Evolutionary conservation across 2,888 invertebrate species (phyloP).

Genomic region (Cephus runcator): DNA sequence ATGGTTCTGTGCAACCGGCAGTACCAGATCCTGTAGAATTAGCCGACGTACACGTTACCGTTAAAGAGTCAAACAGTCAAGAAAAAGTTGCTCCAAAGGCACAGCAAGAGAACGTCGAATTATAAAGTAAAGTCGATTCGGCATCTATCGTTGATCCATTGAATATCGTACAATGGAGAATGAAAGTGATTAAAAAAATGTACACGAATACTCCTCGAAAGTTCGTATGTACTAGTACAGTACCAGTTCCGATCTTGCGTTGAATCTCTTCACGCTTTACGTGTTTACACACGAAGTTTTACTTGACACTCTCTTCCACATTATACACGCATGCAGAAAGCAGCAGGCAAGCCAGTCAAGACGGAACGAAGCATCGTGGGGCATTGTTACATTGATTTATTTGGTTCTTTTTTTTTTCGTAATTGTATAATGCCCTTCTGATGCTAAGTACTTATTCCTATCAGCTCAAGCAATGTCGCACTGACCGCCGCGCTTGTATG

Average conservation of each 20-base stretch:
- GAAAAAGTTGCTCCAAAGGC: conserved; percentile 51
- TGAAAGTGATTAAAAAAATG: neutral
- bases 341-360: neutral
- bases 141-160: neutral
- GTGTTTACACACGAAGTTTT: neutral
- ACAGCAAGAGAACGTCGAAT: conserved; percentile 52
- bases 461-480: neutral
- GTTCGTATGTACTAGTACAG: neutral
- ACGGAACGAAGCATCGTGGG: neutral
- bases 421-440: too few relatives aligned
- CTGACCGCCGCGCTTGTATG: neutral
- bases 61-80: conserved; percentile 40
- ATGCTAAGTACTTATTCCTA: neutral
- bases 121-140: conserved; percentile 32
- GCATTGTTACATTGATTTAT: neutral
- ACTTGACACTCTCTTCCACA: neutral
- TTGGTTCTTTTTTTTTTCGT: neutral
- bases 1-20: conserved; percentile 64
- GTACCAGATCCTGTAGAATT: conserved; percentile 56
- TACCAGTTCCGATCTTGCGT: neutral
- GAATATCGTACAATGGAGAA: neutral
- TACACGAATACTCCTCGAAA: neutral
- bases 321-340: neutral
- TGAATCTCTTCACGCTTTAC: neutral
- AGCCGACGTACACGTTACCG: conserved; percentile 53